Conservation (phyloP, 2,113 vertebrate genomes). For the Neofelis nebulosa region DNA sequence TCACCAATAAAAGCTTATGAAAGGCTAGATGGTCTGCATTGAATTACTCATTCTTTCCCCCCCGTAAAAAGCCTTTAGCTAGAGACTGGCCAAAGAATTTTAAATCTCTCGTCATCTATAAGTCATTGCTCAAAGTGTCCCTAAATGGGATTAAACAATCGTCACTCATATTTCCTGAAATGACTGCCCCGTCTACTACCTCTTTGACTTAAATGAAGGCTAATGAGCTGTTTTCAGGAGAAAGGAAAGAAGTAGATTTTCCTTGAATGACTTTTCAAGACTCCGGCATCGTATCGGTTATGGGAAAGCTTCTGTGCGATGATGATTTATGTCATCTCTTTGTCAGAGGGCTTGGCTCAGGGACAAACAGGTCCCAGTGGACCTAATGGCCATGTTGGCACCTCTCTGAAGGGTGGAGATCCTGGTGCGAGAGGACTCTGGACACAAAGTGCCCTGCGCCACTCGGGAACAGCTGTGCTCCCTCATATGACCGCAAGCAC, state of each 20-base stretch:
- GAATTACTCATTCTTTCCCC: slow-evolving; percentile 82
- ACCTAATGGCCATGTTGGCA: background rate
- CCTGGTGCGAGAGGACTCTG: rapidly evolving
- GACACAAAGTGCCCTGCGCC: rapidly evolving
- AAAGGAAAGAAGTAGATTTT: slow-evolving; percentile 78
- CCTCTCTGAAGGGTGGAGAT: rapidly evolving
- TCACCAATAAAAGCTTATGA: slow-evolving; percentile 87
- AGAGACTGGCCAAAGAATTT: slow-evolving; percentile 86
- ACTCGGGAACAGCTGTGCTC: rapidly evolving
- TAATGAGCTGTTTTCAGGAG: slow-evolving; percentile 85
- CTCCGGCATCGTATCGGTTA: slow-evolving; percentile 73
- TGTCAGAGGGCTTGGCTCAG: slow-evolving; percentile 67
- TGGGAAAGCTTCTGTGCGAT: slow-evolving; percentile 59
- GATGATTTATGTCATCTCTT: slow-evolving; percentile 71
- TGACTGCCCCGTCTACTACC: slow-evolving; percentile 61
- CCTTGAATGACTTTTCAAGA: slow-evolving; percentile 80
- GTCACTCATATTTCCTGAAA: slow-evolving; percentile 77
- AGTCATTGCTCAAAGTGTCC: slow-evolving; percentile 87
- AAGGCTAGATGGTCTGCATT: slow-evolving; percentile 66
- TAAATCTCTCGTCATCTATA: slow-evolving; percentile 84
- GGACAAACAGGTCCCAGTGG: slow-evolving; percentile 50
- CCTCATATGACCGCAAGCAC: rapidly evolving
- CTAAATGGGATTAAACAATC: slow-evolving; percentile 87
- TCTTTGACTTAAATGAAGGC: slow-evolving; percentile 83
- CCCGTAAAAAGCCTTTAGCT: slow-evolving; percentile 83